Percentiles rank a stretch among this genome's conserved stretches.
These are phyloP conservation scores for Macrophya alboannulata DNA, from an alignment of 2,888 invertebrate genomes.

Conservation along the genomic window DNA sequence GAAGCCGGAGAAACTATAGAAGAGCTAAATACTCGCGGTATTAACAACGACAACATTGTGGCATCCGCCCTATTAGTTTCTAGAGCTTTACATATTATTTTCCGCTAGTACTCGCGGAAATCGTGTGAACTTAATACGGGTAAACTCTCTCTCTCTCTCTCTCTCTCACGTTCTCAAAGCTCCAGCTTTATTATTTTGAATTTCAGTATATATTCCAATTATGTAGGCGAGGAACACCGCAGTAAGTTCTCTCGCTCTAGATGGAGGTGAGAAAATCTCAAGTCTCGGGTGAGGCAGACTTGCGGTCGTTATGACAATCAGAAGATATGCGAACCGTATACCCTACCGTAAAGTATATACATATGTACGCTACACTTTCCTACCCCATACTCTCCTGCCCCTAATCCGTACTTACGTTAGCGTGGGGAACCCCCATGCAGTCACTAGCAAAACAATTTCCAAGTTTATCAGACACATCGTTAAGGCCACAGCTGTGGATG, in stretches of 20 bases:
- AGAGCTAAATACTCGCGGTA: neutral
- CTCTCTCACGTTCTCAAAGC: slow-evolving; percentile 9
- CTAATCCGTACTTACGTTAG: slow-evolving; percentile 34
- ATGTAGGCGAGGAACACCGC: slow-evolving; percentile 12
- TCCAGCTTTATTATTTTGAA: slow-evolving; percentile 12
- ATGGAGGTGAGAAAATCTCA: slow-evolving; percentile 37
- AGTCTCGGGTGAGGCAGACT: slow-evolving; percentile 26
- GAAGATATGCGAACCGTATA: slow-evolving; percentile 51
- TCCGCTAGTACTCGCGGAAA: neutral
- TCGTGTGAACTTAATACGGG: slow-evolving; percentile 13
- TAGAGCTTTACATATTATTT: neutral
- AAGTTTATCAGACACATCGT: slow-evolving; percentile 53
- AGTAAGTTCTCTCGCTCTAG: slow-evolving; percentile 2
- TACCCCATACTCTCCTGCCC: neutral
- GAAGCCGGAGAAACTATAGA: slow-evolving; percentile 23
- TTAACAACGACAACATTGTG: slow-evolving; percentile 18
- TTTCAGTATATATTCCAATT: slow-evolving; percentile 25
- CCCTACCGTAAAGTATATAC: neutral
- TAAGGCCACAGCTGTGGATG: slow-evolving; percentile 35
- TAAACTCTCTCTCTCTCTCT: neutral
- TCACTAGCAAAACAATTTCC: slow-evolving; percentile 50
- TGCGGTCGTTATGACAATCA: slow-evolving; percentile 54
- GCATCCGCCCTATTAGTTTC: slow-evolving; percentile 22
- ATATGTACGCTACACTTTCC: neutral
- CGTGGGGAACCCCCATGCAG: slow-evolving; percentile 1